A percentile compares a stretch with the other conserved stretches of the same genome.
phyloP scores from a whole-genome alignment of 2,797 vertebrate species.

The Sphenopsis melanotis region DNA sequence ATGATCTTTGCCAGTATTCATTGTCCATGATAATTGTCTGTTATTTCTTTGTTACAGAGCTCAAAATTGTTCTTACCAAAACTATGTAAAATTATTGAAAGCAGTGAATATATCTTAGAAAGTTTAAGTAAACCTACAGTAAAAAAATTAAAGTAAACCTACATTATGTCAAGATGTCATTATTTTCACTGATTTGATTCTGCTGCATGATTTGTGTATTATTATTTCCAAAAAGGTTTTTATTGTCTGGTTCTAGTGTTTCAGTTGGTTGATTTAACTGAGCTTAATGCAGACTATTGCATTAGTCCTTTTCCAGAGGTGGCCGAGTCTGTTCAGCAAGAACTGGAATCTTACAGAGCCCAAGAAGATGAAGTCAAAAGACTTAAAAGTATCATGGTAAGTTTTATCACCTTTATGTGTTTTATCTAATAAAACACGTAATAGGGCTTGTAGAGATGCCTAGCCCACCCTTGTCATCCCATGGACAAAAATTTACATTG shows the following conservation, averaged over 20 bases:
- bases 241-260: not conserved
- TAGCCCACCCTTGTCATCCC: not conserved
- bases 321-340: conserved; percentile 94
- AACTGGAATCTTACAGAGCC: conserved; percentile 92
- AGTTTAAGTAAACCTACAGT: not conserved
- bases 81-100: not conserved
- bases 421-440: not conserved
- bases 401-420: not conserved
- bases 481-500: not conserved
- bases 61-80: not conserved
- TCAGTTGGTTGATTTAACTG: not conserved
- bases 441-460: not conserved
- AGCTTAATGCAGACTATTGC: conserved; percentile 32
- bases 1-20: not conserved
- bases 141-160: not conserved
- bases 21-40: not conserved
- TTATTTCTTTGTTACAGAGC: not conserved
- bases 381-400: conserved; percentile 97
- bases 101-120: not conserved
- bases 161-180: not conserved
- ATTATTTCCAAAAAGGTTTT: not conserved
- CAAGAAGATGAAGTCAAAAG: conserved; percentile 97
- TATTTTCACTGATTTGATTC: not conserved
- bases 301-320: conserved; percentile 96
- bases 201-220: not conserved